Base-by-base conservation (phyloP, 2,797 vertebrate genomes). In the Enteromius paludinosus region DNA sequence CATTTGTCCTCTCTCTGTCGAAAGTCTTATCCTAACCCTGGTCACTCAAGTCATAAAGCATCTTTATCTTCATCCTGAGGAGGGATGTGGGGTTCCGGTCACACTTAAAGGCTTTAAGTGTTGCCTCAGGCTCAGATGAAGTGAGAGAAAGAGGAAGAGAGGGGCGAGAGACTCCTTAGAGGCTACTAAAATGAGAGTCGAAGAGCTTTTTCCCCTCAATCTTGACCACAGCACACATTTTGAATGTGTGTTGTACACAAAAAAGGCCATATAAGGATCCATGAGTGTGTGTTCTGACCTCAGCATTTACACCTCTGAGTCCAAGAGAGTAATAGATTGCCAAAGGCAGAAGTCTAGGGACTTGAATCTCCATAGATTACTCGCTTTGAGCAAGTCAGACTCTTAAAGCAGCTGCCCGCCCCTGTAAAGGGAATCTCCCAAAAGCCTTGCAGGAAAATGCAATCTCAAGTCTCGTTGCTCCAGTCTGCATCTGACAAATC, bases 11-110 rank as follows among this genome's bases (percentile, higher is more conserved):
- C 75, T 73, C 70, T 78, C 78, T 81, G 49, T 69, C 68, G 18
- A 84, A 85, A 92, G 92, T 88, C 90, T 92, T 92, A 93, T 93
- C 92, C 91, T 90, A 92, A 93, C 90, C 87, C 90, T 86, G 90
- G 90, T 90, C 85, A 88, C 87, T 92, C 87, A 88, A 88, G 83
- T 87, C 88, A 86, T 88, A 93, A 93, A 94, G 90, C 91, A 91
- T 89, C 84, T 91, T 93, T 93, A 93, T 91, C 90, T 92, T 90
- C 89, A 92, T 91, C 91, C 89, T 88, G 87, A 86, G 54, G 88
- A 61, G 54, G 35, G 62, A 56, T 82, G 64, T 70, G 80, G 89
- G 86, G 87, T 87, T 89, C 87, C 74, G 87, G 90, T 88, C 88
- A 88, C 86, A 87, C 91, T 89, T 90, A 90, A 92, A 93, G 87